Evolutionary conservation across 2,113 vertebrate genomes (phyloP).

Genomic region (Empidonax alnorum): DNA sequence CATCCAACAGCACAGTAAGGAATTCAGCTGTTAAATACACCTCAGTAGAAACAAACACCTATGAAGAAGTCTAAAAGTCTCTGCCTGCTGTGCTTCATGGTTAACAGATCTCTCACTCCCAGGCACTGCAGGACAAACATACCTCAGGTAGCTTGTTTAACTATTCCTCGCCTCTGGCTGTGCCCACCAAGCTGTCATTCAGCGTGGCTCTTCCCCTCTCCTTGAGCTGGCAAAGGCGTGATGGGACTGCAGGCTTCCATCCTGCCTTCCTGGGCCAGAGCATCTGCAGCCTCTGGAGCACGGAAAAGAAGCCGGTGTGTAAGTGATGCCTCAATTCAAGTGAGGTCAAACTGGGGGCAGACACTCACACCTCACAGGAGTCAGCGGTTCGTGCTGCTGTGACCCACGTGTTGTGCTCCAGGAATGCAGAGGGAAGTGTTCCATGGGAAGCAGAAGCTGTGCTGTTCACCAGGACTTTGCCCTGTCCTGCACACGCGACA

Average conservation of each 20-base stretch:
- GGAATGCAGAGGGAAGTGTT: not conserved
- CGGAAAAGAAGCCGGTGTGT: not conserved
- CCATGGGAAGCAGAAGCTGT: not conserved
- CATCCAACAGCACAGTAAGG: not conserved
- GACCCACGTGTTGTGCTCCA: not conserved
- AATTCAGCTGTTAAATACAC: not conserved
- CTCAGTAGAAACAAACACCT: not conserved
- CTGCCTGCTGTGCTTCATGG: not conserved
- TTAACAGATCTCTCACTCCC: not conserved
- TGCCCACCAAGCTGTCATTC: not conserved
- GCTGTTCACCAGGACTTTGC: not conserved
- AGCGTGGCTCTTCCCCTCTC: not conserved
- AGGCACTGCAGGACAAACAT: not conserved
- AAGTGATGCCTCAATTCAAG: not conserved
- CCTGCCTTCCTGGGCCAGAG: rapidly evolving
- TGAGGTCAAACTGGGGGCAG: not conserved
- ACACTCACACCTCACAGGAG: not conserved
- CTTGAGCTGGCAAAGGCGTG: not conserved
- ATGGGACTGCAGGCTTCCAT: not conserved
- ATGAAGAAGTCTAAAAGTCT: not conserved
- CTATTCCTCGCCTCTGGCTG: not conserved
- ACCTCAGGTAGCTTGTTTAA: not conserved
- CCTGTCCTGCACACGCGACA: rapidly evolving
- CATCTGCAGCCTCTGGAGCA: not conserved
- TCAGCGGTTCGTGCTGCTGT: not conserved